Percentiles rank a stretch among this genome's conserved stretches.
phyloP scores from a whole-genome alignment of 2,888 invertebrate genomes.

The Tuberolachnus salignus region DNA sequence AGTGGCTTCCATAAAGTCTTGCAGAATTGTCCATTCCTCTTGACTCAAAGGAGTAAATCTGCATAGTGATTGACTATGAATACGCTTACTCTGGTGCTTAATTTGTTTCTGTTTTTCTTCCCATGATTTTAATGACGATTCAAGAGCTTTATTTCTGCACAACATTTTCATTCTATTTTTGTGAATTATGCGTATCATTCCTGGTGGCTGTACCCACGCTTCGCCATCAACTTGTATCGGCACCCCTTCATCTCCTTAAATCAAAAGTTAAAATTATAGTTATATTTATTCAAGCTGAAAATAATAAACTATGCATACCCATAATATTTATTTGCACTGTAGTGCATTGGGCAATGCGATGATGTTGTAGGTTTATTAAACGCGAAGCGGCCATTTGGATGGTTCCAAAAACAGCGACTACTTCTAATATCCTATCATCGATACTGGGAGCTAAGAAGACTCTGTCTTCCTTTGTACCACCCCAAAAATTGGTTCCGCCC shows the following conservation, averaged over 20 bases:
- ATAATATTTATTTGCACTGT: slow-evolving; percentile 95
- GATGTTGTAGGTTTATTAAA: slow-evolving; percentile 92
- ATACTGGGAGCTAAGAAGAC: slow-evolving; percentile 91
- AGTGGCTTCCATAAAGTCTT: slow-evolving; percentile 82
- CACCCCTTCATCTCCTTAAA: slow-evolving; percentile 79
- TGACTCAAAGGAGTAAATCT: slow-evolving; percentile 61
- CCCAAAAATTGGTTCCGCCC: slow-evolving; percentile 99
- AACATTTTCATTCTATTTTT: slow-evolving; percentile 97
- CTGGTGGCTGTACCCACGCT: slow-evolving; percentile 97
- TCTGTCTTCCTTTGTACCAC: slow-evolving; percentile 88
- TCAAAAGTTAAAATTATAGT: slow-evolving; percentile 25
- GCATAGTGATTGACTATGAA: slow-evolving; percentile 62
- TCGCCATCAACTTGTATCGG: slow-evolving; percentile 97
- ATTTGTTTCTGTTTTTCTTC: slow-evolving; percentile 78
- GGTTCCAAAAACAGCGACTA: slow-evolving; percentile 96
- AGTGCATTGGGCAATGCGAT: slow-evolving; percentile 95
- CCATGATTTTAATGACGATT: slow-evolving; percentile 87
- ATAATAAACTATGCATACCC: slow-evolving; percentile 64
- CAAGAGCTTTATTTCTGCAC: slow-evolving; percentile 85
- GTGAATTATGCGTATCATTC: slow-evolving; percentile 92
- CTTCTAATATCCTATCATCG: slow-evolving; percentile 94
- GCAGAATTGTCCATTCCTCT: slow-evolving; percentile 74
- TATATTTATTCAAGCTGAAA: slow-evolving; percentile 58
- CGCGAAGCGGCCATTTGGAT: slow-evolving; percentile 97
- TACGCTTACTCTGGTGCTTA: slow-evolving; percentile 61